Percentiles rank a stretch among this genome's conserved stretches.
Conservation (phyloP, 35 echinoderm and acorn worm genomes). For the Ophiothrix spiculata region DNA sequence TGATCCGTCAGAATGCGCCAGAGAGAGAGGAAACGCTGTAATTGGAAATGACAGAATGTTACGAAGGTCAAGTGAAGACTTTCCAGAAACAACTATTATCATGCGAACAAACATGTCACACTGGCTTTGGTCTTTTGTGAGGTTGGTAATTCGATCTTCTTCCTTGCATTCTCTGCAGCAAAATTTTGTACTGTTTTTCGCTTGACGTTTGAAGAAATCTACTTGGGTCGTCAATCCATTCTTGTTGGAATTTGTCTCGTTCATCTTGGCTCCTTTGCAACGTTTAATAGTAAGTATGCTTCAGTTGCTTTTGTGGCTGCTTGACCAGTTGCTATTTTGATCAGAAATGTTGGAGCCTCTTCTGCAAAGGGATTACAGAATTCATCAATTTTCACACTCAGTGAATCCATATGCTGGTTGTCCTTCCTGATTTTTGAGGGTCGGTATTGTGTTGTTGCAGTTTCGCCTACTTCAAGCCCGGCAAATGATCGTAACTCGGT, state of each 20-base stretch:
- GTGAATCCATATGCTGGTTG: conserved; percentile 47
- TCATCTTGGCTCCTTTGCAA: conserved; percentile 33
- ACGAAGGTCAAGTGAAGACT: conserved; percentile 55
- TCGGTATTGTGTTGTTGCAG: conserved; percentile 38
- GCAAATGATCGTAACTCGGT: conserved; percentile 50
- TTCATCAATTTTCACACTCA: conserved; percentile 46
- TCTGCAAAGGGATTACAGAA: conserved; percentile 51
- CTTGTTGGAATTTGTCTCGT: conserved; percentile 48
- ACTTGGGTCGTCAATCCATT: conserved; percentile 31
- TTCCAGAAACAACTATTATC: conserved; percentile 53
- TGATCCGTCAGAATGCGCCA: conserved; percentile 66
- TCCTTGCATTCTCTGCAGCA: conserved; percentile 40
- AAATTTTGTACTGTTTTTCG: conserved; percentile 47
- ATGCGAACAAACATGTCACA: conserved; percentile 59
- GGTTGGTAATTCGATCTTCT: conserved; percentile 4
- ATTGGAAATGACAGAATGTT: conserved; percentile 56
- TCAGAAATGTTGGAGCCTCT: conserved; percentile 30
- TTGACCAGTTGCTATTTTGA: conserved; percentile 45
- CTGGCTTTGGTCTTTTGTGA: conserved; percentile 45
- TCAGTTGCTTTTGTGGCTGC: conserved; percentile 48
- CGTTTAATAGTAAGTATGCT: conserved; percentile 21
- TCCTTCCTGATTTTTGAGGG: conserved; percentile 49
- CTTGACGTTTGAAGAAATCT: conserved; percentile 58
- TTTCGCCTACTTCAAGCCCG: conserved; percentile 49
- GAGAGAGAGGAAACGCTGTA: conserved; percentile 48